Base-by-base conservation (phyloP, 2,888 invertebrate species). In the Antheraea assamensis region DNA sequence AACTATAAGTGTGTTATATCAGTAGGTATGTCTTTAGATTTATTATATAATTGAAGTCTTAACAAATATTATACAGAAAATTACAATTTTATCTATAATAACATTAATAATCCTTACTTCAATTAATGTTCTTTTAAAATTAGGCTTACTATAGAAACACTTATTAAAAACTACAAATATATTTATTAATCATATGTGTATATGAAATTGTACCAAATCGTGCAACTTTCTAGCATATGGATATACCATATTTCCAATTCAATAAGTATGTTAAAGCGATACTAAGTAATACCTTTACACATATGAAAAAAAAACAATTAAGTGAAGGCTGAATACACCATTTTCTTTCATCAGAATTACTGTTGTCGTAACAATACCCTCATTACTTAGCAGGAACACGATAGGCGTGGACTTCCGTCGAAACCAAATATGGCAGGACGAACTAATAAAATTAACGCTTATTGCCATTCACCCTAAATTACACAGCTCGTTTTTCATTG, bases 401-500 rank as follows among this genome's bases (percentile, higher is more conserved):
- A 88, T 88, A 89, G 92, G 93, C 90, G 93, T 89, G 91, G 85
- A 87, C 90, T 92, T 91, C 92, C 92, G 89, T 88, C 87, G 91
- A 84, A 89, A 92, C 88, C 91, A 91, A 93, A 94, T 91, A 92
- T 90, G 83, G 83, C 81, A 83, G 86, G 85, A 86, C 82, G 87
- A 86, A 87, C 92, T 92, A 93, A 94, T 92, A 91, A 93, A 92
- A 92, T 92, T 92, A 92, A 88, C 89, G 88, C 86, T 90, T 90
- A 90, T 90, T 89, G 87, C 88, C 86, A 85, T 83, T 82, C 81
- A 80, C 81, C 83, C 84, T 81, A 83, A 84, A 86, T 84, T 81
- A 82, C 79, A 81, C 76, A 80, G 79, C 82, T 84, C 81, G 78
- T 78, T 82, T 84, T 84, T 84, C 82, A 82, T 82, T 83, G 76